Conservation (phyloP, 1,140 invertebrate species). For the Neodiprion pinetum region DNA sequence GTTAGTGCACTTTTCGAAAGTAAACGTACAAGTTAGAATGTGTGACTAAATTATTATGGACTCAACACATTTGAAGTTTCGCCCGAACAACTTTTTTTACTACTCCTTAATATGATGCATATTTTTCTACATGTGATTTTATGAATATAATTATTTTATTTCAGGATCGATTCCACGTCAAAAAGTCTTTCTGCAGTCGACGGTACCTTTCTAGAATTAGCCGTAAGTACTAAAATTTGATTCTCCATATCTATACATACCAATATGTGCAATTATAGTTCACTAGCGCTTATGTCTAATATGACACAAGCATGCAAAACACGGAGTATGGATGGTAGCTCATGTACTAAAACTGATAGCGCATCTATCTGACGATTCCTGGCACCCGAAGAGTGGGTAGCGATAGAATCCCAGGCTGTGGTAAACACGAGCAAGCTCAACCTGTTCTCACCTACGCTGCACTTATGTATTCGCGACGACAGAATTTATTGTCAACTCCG, state of each 20-base stretch:
- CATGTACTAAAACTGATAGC: neutral
- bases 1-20: too few relatives aligned
- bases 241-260: too few relatives aligned
- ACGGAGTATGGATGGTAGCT: neutral
- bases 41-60: too few relatives aligned
- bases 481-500: slow-evolving; percentile 2
- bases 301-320: neutral
- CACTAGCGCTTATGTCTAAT: too few relatives aligned
- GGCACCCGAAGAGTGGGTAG: neutral
- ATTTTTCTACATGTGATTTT: too few relatives aligned
- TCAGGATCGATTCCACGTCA: neutral
- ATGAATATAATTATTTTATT: neutral
- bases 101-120: too few relatives aligned
- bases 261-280: too few relatives aligned
- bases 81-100: too few relatives aligned
- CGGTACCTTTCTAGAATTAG: neutral
- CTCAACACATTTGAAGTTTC: too few relatives aligned
- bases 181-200: neutral
- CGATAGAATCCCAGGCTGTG: neutral
- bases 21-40: too few relatives aligned
- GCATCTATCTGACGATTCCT: too few relatives aligned
- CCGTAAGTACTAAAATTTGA: neutral
- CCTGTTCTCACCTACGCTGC: slow-evolving; percentile 31
- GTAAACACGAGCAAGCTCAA: slow-evolving; percentile 21
- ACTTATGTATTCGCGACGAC: slow-evolving; percentile 18